A percentile compares a stretch with the other conserved stretches of the same genome.
Conservation (phyloP, 2,797 vertebrate genomes). For the Muscicapa striata region DNA sequence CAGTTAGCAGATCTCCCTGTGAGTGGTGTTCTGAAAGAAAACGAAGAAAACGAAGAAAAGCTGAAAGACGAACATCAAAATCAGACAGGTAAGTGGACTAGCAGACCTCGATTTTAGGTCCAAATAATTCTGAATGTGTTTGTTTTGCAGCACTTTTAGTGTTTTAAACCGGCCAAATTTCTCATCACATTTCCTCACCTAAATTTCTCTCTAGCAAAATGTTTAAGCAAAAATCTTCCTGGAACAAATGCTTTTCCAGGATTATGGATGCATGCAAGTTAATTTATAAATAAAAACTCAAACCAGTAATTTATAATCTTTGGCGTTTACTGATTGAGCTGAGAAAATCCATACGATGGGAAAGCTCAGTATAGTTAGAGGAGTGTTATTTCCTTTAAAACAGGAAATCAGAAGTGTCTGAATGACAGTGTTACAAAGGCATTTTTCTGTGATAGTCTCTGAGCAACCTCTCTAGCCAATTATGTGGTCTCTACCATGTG, state of each 20-base stretch:
- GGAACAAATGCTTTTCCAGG: not conserved
- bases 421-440: not conserved
- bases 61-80: not conserved
- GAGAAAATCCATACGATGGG: not conserved
- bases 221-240: not conserved
- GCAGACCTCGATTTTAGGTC: not conserved
- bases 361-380: not conserved
- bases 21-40: slow-evolving; percentile 14
- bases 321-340: not conserved
- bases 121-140: not conserved
- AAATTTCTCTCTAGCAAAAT: not conserved
- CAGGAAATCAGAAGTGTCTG: not conserved
- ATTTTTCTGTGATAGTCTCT: not conserved
- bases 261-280: not conserved
- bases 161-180: not conserved
- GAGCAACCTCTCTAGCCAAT: not conserved
- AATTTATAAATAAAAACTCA: not conserved
- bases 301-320: not conserved
- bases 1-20: not conserved
- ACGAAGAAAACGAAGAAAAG: not conserved
- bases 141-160: not conserved
- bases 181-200: not conserved
- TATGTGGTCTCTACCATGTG: not conserved
- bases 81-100: not conserved
- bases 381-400: not conserved